phyloP scores from a whole-genome alignment of 2,888 invertebrate genomes.

The Sinotaia quadrata region DNA sequence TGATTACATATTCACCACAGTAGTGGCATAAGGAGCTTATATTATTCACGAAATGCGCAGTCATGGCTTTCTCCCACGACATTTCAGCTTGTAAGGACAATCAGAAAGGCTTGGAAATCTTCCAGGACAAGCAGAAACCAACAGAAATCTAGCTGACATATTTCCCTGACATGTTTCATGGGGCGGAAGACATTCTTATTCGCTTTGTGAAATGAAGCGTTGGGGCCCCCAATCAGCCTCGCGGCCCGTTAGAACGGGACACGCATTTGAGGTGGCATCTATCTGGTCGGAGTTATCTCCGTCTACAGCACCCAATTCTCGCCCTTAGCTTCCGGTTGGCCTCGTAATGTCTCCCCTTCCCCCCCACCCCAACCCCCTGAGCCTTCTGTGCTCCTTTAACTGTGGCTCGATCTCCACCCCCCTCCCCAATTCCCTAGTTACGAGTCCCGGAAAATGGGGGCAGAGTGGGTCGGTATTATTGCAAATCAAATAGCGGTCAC shows the following conservation, averaged over 20 bases:
- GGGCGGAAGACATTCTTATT: conserved; percentile 33
- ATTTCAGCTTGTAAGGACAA: no score
- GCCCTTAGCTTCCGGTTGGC: neutral
- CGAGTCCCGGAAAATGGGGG: neutral
- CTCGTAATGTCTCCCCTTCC: neutral
- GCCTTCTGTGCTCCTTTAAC: neutral
- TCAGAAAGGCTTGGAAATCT: conserved; percentile 2
- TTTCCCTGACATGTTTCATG: conserved; percentile 33
- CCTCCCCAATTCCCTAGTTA: neutral
- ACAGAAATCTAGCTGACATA: conserved; percentile 23
- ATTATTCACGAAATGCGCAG: no score
- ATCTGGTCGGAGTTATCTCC: conserved; percentile 10
- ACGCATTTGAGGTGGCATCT: conserved; percentile 22
- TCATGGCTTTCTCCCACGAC: no score
- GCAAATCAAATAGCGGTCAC: conserved; percentile 2
- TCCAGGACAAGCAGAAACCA: conserved; percentile 18
- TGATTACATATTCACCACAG: no score
- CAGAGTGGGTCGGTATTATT: neutral
- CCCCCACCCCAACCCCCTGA: neutral
- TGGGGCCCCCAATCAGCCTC: conserved; percentile 20
- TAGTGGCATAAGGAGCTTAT: no score
- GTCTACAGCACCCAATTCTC: conserved; percentile 12
- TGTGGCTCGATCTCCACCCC: neutral
- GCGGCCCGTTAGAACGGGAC: neutral
- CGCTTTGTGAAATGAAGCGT: conserved; percentile 32